A percentile compares a stretch with the other conserved stretches of the same genome.
phyloP scores from a whole-genome alignment of 2,113 vertebrate genomes.

The Papio anubis region DNA sequence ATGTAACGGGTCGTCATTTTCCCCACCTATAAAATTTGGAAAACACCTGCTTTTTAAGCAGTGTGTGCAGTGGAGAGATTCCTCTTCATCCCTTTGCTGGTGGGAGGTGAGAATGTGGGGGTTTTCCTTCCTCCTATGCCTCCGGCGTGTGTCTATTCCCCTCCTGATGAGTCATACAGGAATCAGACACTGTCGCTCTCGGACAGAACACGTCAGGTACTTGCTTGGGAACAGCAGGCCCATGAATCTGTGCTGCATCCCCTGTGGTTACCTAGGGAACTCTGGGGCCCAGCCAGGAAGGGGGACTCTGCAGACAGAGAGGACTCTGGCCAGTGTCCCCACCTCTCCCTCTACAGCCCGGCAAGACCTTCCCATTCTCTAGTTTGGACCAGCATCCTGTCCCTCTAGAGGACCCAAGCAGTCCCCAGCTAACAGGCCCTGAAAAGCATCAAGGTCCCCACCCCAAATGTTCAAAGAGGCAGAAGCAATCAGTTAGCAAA shows the following conservation, averaged over 20 bases:
- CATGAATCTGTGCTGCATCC: slow-evolving; percentile 66
- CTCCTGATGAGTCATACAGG: slow-evolving; percentile 69
- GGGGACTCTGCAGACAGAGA: slow-evolving; percentile 36
- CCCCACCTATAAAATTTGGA: background rate
- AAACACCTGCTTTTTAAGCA: background rate
- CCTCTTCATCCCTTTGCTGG: background rate
- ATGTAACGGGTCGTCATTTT: background rate
- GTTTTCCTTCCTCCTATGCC: slow-evolving; percentile 17
- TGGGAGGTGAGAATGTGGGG: slow-evolving; percentile 11
- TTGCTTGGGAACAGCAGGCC: slow-evolving; percentile 9
- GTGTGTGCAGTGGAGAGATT: background rate
- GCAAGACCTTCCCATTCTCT: background rate
- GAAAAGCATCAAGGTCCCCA: background rate
- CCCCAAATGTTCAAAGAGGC: background rate
- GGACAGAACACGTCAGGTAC: slow-evolving; percentile 64
- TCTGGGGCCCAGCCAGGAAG: slow-evolving; percentile 42
- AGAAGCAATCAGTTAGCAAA: background rate
- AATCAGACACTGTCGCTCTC: slow-evolving; percentile 60
- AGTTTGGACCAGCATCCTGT: background rate
- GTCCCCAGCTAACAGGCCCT: background rate
- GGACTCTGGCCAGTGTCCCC: slow-evolving; percentile 49
- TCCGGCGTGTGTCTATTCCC: slow-evolving; percentile 18
- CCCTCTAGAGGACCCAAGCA: background rate
- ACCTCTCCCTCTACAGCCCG: background rate
- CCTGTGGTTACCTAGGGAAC: slow-evolving; percentile 74